Percentiles rank a stretch among this genome's conserved stretches.
phyloP scores from a whole-genome alignment of 2,797 vertebrate species.

The Siniperca scherzeri region DNA sequence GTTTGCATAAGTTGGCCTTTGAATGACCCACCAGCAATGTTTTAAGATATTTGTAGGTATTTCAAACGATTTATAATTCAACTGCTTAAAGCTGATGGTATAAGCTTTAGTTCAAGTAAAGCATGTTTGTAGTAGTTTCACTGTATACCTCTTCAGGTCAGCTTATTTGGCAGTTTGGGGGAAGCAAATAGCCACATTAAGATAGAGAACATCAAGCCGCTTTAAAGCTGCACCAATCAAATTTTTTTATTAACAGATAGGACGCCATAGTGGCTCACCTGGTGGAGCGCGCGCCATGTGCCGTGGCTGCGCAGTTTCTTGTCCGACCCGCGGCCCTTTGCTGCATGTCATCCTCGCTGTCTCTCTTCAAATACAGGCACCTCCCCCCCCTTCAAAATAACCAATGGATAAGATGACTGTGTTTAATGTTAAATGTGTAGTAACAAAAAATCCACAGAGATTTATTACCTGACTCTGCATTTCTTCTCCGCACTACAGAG shows the following conservation, averaged over 20 bases:
- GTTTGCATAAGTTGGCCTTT: constrained; percentile 50
- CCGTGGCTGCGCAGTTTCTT: too few relatives aligned
- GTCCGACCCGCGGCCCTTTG: too few relatives aligned
- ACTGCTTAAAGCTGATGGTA: constrained; percentile 1
- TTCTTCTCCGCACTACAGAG: background rate
- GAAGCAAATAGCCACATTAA: background rate
- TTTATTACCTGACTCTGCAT: background rate
- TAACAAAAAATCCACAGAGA: background rate
- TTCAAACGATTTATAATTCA: constrained; percentile 6
- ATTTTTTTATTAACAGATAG: background rate
- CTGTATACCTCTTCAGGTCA: background rate
- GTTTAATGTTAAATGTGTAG: too few relatives aligned
- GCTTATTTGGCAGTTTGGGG: background rate
- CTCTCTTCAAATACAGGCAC: too few relatives aligned
- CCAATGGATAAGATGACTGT: background rate
- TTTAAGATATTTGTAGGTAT: constrained; percentile 28
- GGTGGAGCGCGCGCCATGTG: too few relatives aligned
- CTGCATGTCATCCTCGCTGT: too few relatives aligned
- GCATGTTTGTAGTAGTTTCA: background rate
- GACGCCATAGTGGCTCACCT: too few relatives aligned
- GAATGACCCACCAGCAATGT: constrained; percentile 28
- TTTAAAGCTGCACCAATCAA: background rate
- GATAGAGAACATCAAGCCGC: background rate
- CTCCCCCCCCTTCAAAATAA: too few relatives aligned
- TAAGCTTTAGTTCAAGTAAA: background rate